Percentiles rank a stretch among this genome's conserved stretches.
Conservation (phyloP, 2,797 vertebrate genomes). For the Phoxinus dragarum region DNA sequence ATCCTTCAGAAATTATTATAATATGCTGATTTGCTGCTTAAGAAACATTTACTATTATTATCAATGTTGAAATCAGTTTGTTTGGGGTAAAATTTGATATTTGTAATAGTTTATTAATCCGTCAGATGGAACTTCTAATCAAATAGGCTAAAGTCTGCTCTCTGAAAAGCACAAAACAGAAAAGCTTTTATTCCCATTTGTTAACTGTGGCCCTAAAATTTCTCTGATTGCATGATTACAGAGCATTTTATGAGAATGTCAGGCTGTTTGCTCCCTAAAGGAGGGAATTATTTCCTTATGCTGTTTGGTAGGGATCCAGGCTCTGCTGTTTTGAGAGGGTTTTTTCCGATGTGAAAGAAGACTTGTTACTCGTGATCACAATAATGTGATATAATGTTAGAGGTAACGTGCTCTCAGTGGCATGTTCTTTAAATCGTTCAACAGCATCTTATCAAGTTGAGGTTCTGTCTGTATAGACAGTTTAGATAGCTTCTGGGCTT, state of each 20-base stretch:
- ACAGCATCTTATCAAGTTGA: not conserved
- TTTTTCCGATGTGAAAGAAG: not conserved
- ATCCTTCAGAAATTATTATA: not conserved
- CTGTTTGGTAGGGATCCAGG: constrained; percentile 20
- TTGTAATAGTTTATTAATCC: constrained; percentile 1
- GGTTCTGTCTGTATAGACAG: not conserved
- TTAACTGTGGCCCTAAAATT: constrained; percentile 1
- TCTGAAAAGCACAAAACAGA: constrained; percentile 1
- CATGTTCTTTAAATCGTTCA: not conserved
- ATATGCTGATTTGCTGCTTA: not conserved
- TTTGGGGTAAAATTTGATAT: not conserved
- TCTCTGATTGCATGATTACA: constrained; percentile 34
- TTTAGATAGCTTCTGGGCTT: not conserved
- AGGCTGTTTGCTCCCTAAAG: constrained; percentile 44
- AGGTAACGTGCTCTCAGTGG: not conserved
- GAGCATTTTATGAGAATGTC: constrained; percentile 43
- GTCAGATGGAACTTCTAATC: not conserved
- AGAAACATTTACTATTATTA: not conserved
- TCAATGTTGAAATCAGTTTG: not conserved
- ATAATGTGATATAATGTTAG: not conserved
- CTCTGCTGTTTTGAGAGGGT: not conserved
- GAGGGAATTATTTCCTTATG: constrained; percentile 43
- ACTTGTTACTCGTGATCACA: not conserved
- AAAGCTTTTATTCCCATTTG: constrained; percentile 20
- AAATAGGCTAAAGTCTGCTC: not conserved